phyloP scores from a whole-genome alignment of 2,797 vertebrate genomes.

The Sebastes cheni region DNA sequence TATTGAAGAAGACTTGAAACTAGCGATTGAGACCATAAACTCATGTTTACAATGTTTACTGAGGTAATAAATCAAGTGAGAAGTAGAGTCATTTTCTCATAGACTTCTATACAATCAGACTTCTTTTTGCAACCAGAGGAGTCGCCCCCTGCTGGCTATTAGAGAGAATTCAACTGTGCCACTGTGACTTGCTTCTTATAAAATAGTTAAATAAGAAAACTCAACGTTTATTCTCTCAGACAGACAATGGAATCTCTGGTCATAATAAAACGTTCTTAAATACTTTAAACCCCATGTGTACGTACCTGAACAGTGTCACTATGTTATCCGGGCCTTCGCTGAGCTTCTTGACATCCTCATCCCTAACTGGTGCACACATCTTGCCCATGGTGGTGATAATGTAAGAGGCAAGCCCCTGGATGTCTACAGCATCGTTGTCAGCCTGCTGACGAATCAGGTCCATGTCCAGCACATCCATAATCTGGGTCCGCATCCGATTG shows the following conservation, averaged over 20 bases:
- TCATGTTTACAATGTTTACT: too few relatives aligned
- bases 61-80: too few relatives aligned
- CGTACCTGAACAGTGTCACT: conserved; percentile 86
- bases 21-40: too few relatives aligned
- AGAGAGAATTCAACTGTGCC: background rate
- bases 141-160: too few relatives aligned
- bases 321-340: conserved; percentile 82
- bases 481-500: conserved; percentile 91
- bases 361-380: conserved; percentile 89
- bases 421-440: conserved; percentile 90
- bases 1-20: too few relatives aligned
- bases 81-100: too few relatives aligned
- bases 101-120: too few relatives aligned
- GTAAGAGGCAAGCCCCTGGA: conserved; percentile 89
- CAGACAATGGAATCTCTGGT: background rate
- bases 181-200: background rate
- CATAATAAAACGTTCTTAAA: background rate
- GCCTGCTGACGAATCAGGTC: conserved; percentile 94
- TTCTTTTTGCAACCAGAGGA: too few relatives aligned
- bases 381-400: conserved; percentile 93
- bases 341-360: conserved; percentile 89
- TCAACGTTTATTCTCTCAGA: background rate
- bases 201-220: background rate
- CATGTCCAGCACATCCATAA: conserved; percentile 91
- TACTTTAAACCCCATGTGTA: background rate